Evolutionary conservation across 2,113 vertebrate genomes (phyloP), one percentile per base, ranked within the genome.

Genomic region (Monopterus albus): DNA sequence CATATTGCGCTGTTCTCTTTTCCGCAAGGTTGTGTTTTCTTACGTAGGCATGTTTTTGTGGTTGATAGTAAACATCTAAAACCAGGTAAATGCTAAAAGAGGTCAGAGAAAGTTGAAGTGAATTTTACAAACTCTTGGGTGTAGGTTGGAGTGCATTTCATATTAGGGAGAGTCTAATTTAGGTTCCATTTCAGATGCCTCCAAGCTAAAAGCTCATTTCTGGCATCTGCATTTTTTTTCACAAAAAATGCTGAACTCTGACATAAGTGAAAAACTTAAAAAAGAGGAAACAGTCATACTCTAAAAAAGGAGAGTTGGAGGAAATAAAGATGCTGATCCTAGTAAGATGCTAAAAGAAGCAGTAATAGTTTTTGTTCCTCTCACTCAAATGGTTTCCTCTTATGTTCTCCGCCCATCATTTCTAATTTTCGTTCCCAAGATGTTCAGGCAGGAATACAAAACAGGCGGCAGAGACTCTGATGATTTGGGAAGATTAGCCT

Each of bases 391-490:
- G 14, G 45, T 80, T 88, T 73, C 76, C 83, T 87, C 73, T 78
- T 88, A 70, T 72, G 20, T 87, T 84, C 64, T 74, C 64, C 60
- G 75, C 57, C 71, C 61, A 67, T 89, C 71, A 72, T 65, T 80
- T 75, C 78, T 75, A 78, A 71, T 85, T 88, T 90, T 87, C 76
- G 56, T 82, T 84, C 58, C 72, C 53, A 69, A 78, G 56, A 81
- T 71, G 75, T 63, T 64, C 75, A 49, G 58, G 79, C 65, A 75
- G 77, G 88, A 87, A 91, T 86, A 89, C 78, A 85, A 88, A 91
- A 67, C 86, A 89, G 78, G 63, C 73, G 72, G 58, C 52, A 5
- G 39, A 60, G 73, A 55, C 84, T 75, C 80, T 67, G 82, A 75
- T 81, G 72, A 78, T 86, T 61, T 63, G 64, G 69, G 71, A 58